Evolutionary conservation across 2,888 invertebrate species (phyloP), one percentile per base, ranked within the genome.

Genomic region (Apantesis nais): DNA sequence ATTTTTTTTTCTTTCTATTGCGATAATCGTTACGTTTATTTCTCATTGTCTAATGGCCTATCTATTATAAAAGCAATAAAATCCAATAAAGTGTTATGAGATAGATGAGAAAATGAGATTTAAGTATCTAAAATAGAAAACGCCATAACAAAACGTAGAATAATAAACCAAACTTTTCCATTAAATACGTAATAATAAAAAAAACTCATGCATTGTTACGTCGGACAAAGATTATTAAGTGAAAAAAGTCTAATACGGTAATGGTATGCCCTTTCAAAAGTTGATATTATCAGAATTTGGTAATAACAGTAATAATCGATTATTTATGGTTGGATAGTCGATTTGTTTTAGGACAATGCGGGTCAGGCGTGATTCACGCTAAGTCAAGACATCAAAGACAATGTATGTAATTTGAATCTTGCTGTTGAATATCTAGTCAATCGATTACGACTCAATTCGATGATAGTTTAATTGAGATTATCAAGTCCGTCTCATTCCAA

Each of bases 381-480:
- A 92, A 92, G 92, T 85, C n/a, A 77, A 91, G 79, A 34, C 92
- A 89, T 87, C 88, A 85, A 89, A 80, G 86, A 78, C 71, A 29
- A 72, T 77, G 71, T 31, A 71, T 77, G 71, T 76, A 74, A 68
- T 67, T 78, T 76, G 81, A 74, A 72, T 58, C 58, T 68, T 64
- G 75, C 86, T 88, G 87, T 86, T 87, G 87, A 88, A 87, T 87
- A n/a, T n/a, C n/a, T n/a, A n/a, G n/a, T n/a, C n/a, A n/a, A n/a
- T n/a, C n/a, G n/a, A n/a, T n/a, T n/a, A n/a, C n/a, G n/a, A n/a
- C 87, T 86, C 79, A 74, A 80, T 78, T 80, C 75, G 25, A 58
- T 37, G 80, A 85, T 78, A 78, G 48, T 68, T 77, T 81, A 75
- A 80, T 83, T 81, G 66, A 72, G 61, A 72, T 48, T 62, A 34